Evolutionary conservation across 2,888 invertebrate species (phyloP), one percentile per base, ranked within the genome.

Genomic region (Epiblema foenella): DNA sequence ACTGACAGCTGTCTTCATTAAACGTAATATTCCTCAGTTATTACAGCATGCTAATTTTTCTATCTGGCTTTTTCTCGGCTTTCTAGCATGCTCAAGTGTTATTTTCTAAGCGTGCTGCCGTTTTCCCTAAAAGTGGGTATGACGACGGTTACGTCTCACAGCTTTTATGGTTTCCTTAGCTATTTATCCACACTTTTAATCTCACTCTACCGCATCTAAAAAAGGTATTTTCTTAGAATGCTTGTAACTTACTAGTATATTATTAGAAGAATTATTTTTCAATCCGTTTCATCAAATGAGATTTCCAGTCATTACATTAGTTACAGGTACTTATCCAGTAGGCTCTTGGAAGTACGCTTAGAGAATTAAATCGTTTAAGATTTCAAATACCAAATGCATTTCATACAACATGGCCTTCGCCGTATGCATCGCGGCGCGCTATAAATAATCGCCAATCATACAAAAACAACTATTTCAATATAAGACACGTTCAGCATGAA

Each of bases 401-500:
- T 79, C 83, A 84, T 83, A 85, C 83, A 83, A 83, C 88, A 86
- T 87, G 85, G 79, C 80, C 80, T 81, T 80, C 52, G 60, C 62
- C 66, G 54, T 56, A 56, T 29, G 57, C 54, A 64, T 64, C 24
- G 49, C 42, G 20, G 49, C 49, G 65, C 63, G 72, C 76, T 78
- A 80, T 85, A 42, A n/a, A 46, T 70, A 37, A 60, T 83, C 84
- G 91, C 91, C 91, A 91, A 91, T 91, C 85, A 89, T 91, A 92
- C 88, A 91, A 91, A 85, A 92, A 88, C 88, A 90, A 89, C 93
- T 93, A 93, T 92, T 93, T 90, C 90, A 93, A 93, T 93, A 93
- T 93, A 93, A 93, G 93, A 93, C 93, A 93, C 93, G 90, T 91
- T 88, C 91, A 83, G 87, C 88, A 91, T 91, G 92, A 92, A 93